A percentile compares a stretch with the other conserved stretches of the same genome.
Evolutionary conservation across 2,797 vertebrate genomes (phyloP).

Genomic region (Cirrhinus mrigala): DNA sequence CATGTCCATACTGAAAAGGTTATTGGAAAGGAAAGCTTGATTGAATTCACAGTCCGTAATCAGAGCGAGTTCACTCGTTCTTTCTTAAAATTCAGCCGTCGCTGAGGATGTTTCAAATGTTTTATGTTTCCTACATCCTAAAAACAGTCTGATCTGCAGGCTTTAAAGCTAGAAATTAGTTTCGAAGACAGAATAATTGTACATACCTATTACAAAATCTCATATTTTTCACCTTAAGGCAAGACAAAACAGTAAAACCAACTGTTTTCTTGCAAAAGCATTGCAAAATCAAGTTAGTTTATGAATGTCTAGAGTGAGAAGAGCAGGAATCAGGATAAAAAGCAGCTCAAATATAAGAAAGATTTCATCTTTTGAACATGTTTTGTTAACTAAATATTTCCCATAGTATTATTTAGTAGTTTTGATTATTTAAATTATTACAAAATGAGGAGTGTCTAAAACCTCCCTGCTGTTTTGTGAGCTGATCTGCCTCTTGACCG

Average conservation of each 20-base stretch:
- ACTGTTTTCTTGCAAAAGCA: not conserved
- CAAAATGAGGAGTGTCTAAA: not conserved
- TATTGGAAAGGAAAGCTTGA: not conserved
- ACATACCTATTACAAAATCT: not conserved
- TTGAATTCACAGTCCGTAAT: not conserved
- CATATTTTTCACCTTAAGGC: not conserved
- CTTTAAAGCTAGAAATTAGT: not conserved
- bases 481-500: not conserved
- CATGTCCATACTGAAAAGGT: constrained; percentile 14
- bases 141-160: not conserved
- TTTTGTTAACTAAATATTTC: not conserved
- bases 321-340: not conserved
- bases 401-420: not conserved
- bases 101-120: not conserved
- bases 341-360: not conserved
- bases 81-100: not conserved
- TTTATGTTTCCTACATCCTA: not conserved
- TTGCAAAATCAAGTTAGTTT: not conserved
- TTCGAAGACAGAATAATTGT: not conserved
- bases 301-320: not conserved
- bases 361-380: not conserved
- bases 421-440: not conserved
- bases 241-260: not conserved
- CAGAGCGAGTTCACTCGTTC: not conserved
- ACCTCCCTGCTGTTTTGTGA: not conserved